Evolutionary conservation across 1,140 invertebrate species (phyloP).

Genomic region (Anastrepha obliqua): DNA sequence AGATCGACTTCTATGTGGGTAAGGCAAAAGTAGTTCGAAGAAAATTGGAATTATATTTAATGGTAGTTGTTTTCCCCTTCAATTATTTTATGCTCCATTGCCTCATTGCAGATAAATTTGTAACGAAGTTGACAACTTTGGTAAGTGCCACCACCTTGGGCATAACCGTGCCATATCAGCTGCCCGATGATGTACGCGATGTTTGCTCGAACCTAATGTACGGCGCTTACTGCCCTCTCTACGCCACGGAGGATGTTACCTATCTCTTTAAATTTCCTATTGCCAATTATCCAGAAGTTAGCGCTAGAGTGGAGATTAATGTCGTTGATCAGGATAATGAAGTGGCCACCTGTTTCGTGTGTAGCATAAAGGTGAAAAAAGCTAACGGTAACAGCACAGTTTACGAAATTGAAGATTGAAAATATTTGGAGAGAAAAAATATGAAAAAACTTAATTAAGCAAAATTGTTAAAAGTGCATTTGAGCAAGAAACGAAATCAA

Average conservation of each 20-base stretch:
- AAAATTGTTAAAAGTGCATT: no score
- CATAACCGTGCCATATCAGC: conserved; percentile 68
- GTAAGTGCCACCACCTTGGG: conserved; percentile 69
- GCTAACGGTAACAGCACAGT: not conserved
- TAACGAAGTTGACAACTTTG: conserved; percentile 62
- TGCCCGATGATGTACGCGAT: conserved; percentile 65
- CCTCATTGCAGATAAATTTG: conserved; percentile 62
- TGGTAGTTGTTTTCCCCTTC: not conserved
- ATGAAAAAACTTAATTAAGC: no score
- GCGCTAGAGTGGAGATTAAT: conserved; percentile 68
- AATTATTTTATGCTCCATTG: not conserved
- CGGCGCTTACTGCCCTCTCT: conserved; percentile 69
- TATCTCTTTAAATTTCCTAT: conserved; percentile 68
- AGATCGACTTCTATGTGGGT: conserved; percentile 64
- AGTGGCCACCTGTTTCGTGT: conserved; percentile 65
- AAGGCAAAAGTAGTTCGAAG: not conserved
- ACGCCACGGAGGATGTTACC: conserved; percentile 71
- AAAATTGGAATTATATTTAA: not conserved
- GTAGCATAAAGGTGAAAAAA: conserved; percentile 68
- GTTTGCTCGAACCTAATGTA: conserved; percentile 68
- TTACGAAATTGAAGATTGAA: not conserved
- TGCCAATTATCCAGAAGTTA: conserved; percentile 68
- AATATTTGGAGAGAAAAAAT: not conserved
- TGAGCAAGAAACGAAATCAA: no score
- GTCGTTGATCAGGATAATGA: conserved; percentile 68